These are phyloP conservation scores for Hydrophis major DNA, from an alignment of 2,797 vertebrate species.

Conservation along the genomic window DNA sequence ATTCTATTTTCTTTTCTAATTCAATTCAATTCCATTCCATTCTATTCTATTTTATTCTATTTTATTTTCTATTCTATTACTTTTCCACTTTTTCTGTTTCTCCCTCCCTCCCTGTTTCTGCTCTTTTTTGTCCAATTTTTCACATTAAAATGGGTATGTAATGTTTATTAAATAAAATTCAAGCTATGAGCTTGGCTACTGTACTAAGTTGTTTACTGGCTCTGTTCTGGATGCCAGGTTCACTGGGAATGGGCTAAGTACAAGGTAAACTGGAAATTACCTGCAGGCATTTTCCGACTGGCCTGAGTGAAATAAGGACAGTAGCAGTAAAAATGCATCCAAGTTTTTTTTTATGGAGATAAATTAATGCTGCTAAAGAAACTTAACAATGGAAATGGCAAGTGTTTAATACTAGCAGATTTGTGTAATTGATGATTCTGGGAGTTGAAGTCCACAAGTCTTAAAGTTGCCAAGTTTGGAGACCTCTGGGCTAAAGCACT, in stretches of 20 bases:
- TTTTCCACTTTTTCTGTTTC: too few relatives aligned
- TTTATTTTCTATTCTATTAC: too few relatives aligned
- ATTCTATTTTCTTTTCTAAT: too few relatives aligned
- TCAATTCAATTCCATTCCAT: too few relatives aligned
- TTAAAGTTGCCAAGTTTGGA: too few relatives aligned
- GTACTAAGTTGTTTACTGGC: not conserved
- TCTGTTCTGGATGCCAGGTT: not conserved
- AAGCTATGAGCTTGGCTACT: not conserved
- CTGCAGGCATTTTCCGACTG: not conserved
- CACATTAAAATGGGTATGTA: not conserved
- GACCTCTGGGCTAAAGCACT: too few relatives aligned
- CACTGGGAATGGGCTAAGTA: not conserved
- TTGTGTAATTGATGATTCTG: too few relatives aligned
- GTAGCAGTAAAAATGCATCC: slow-evolving; percentile 13
- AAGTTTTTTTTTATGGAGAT: slow-evolving; percentile 43
- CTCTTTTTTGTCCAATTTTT: not conserved
- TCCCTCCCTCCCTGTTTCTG: not conserved
- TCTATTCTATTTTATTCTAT: too few relatives aligned
- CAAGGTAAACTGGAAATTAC: not conserved
- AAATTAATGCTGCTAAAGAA: slow-evolving; percentile 38
- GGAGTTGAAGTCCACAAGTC: too few relatives aligned
- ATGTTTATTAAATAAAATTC: not conserved
- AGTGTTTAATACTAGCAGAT: too few relatives aligned
- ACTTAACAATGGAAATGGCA: not conserved
- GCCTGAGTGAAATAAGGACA: slow-evolving; percentile 25